Evolutionary conservation across 1,140 invertebrate genomes (phyloP).

Genomic region (Globodera rostochiensis): DNA sequence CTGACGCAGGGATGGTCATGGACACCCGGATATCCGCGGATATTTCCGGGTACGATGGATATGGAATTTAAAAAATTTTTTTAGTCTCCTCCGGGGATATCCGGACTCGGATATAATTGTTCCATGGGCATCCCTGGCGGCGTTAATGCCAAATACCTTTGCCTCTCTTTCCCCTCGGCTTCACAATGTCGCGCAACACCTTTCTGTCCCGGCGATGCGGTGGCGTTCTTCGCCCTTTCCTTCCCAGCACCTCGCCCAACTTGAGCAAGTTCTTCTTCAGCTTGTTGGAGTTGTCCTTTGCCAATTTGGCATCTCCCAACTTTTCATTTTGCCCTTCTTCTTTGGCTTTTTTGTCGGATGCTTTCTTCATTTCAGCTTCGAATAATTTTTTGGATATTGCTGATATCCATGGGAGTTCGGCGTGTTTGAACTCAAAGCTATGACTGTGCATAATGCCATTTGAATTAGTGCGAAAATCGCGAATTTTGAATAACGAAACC

Average conservation of each 20-base stretch:
- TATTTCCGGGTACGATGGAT: too few species aligned
- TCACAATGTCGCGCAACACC: background rate
- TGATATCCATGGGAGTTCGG: constrained; percentile 1
- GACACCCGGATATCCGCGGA: too few species aligned
- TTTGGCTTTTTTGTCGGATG: background rate
- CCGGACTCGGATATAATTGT: too few species aligned
- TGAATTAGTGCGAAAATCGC: constrained; percentile 26
- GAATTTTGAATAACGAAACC: constrained; percentile 28
- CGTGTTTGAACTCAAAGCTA: background rate
- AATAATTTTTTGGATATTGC: background rate
- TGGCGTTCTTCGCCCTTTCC: background rate
- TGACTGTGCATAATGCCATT: background rate
- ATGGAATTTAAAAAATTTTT: too few species aligned
- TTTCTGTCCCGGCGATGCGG: background rate
- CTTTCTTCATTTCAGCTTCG: background rate
- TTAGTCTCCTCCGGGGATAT: too few species aligned
- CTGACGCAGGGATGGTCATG: too few species aligned
- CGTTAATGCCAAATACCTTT: background rate
- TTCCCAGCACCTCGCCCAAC: background rate
- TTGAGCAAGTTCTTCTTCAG: background rate
- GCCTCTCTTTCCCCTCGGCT: constrained; percentile 3
- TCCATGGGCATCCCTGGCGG: background rate
- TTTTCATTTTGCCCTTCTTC: background rate
- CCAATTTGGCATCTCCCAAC: background rate
- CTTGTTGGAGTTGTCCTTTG: background rate